A percentile compares a stretch with the other conserved stretches of the same genome.
Evolutionary conservation across 2,888 invertebrate genomes (phyloP).

Genomic region (Troides oblongomaculatus): DNA sequence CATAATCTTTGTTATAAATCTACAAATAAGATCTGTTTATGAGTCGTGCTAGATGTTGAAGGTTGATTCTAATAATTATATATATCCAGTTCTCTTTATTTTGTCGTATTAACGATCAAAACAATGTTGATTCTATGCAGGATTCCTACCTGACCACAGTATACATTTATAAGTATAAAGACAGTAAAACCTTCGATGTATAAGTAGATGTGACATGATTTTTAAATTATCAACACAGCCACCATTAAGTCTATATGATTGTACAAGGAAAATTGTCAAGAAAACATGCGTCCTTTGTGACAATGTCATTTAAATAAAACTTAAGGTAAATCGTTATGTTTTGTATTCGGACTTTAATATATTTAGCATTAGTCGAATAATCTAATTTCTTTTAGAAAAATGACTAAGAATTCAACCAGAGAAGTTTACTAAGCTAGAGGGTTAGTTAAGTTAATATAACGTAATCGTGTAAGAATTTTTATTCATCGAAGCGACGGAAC

Average conservation of each 20-base stretch:
- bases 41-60: too few species aligned
- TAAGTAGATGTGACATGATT: background rate
- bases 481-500: too few species aligned
- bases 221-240: background rate
- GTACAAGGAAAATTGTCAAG: slow-evolving; percentile 18
- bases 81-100: background rate
- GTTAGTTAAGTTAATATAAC: too few species aligned
- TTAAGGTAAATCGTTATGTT: background rate
- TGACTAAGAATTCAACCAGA: too few species aligned
- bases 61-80: too few species aligned
- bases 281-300: slow-evolving; percentile 15
- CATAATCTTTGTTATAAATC: too few species aligned
- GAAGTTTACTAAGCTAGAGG: too few species aligned
- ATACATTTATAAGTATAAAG: background rate
- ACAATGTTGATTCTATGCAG: slow-evolving; percentile 3
- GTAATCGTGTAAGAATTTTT: too few species aligned
- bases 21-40: too few species aligned
- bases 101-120: slow-evolving; percentile 6
- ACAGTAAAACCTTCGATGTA: background rate
- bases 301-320: slow-evolving; percentile 28
- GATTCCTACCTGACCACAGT: background rate
- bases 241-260: background rate
- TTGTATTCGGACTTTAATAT: too few species aligned
- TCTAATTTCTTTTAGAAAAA: too few species aligned
- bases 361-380: too few species aligned